A percentile compares a stretch with the other conserved stretches of the same genome.
phyloP scores from a whole-genome alignment of 2,797 vertebrate genomes.

The Typhlichthys eigenmanni region DNA sequence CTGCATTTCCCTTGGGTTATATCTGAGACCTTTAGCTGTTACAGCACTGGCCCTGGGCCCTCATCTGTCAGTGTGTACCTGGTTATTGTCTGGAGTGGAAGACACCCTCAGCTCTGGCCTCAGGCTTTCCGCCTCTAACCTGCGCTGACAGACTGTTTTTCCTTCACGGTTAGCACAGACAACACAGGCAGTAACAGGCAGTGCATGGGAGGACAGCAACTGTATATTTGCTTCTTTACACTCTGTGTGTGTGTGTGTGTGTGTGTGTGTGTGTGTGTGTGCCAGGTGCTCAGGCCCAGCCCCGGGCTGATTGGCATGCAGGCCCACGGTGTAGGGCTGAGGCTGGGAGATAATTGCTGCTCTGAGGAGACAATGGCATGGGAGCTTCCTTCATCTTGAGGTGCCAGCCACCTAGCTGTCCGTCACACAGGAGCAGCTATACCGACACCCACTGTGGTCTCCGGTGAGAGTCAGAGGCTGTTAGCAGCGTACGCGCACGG shows the following conservation, averaged over 20 bases:
- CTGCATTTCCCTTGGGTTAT: constrained; percentile 24
- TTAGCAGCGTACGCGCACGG: constrained; percentile 63
- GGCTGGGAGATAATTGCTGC: constrained; percentile 68
- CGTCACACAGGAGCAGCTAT: constrained; percentile 48
- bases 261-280: constrained; percentile 30
- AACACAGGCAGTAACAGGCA: no score
- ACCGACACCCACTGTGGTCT: constrained; percentile 42
- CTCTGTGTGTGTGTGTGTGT: constrained; percentile 30
- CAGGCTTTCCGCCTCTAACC: constrained; percentile 31
- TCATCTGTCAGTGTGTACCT: constrained; percentile 50
- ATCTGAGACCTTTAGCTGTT: constrained; percentile 38
- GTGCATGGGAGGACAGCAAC: constrained; percentile 15
- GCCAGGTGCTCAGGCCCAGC: constrained; percentile 54
- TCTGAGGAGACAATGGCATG: constrained; percentile 66
- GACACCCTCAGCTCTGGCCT: constrained; percentile 32
- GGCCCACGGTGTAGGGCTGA: constrained; percentile 63
- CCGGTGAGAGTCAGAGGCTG: constrained; percentile 64
- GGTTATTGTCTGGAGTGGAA: constrained; percentile 11
- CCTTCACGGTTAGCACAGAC: background rate
- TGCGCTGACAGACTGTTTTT: constrained; percentile 39
- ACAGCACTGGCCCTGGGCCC: constrained; percentile 45
- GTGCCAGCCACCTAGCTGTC: constrained; percentile 71
- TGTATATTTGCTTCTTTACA: constrained; percentile 21
- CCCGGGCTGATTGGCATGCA: constrained; percentile 68
- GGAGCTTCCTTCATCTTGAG: constrained; percentile 56